Percentiles rank a stretch among this genome's conserved stretches.
Evolutionary conservation across 2,888 invertebrate genomes (phyloP).

Genomic region (Dioctria linearis): DNA sequence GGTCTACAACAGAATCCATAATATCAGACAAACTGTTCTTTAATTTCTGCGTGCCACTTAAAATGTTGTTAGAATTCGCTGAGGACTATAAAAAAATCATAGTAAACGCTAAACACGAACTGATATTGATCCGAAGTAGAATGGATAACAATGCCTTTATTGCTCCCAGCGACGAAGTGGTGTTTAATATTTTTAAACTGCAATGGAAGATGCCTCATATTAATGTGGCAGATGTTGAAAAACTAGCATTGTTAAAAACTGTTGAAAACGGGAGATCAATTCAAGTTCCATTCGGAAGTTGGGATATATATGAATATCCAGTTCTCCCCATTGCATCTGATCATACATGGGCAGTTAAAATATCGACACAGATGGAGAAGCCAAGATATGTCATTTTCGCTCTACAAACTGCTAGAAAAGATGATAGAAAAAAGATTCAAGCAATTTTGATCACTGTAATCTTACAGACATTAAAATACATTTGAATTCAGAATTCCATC

Average conservation of each 20-base stretch:
- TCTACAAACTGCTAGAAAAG: background rate
- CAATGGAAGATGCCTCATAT: background rate
- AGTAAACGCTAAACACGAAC: slow-evolving; percentile 58
- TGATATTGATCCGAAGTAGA: background rate
- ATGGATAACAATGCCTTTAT: background rate
- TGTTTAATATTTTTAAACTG: background rate
- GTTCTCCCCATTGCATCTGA: too few relatives aligned
- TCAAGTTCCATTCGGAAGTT: too few relatives aligned
- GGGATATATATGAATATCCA: too few relatives aligned
- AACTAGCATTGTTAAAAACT: background rate
- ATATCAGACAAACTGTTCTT: slow-evolving; percentile 59
- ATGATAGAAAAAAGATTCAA: background rate
- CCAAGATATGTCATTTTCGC: background rate
- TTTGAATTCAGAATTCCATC: background rate
- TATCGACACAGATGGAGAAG: background rate
- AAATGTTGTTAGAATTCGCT: slow-evolving; percentile 64
- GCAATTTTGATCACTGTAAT: background rate
- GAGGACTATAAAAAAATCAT: slow-evolving; percentile 67
- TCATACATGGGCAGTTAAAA: background rate
- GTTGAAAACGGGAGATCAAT: too few relatives aligned
- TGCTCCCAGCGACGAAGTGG: background rate
- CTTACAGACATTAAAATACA: background rate
- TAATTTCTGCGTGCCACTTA: slow-evolving; percentile 64
- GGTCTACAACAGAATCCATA: slow-evolving; percentile 54
- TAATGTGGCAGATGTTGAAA: background rate